Conservation (phyloP, 1,140 invertebrate genomes). For the Eulimnadia texana region DNA sequence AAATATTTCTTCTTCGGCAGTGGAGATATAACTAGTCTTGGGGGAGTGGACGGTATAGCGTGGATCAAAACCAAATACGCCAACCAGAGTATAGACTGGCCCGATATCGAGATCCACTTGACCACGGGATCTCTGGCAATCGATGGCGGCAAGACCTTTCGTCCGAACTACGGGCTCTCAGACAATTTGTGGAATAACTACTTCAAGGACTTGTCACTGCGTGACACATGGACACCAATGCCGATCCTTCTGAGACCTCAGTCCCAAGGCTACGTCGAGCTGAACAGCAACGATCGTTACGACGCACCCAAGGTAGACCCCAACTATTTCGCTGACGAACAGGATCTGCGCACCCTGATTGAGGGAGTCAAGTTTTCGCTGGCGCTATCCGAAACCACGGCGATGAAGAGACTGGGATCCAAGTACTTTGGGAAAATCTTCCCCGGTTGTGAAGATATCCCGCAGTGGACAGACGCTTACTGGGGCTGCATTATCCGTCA, state of each 20-base stretch:
- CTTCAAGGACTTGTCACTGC: constrained; percentile 19
- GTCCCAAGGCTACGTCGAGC: constrained; percentile 48
- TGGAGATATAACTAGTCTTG: background rate
- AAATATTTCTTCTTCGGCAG: background rate
- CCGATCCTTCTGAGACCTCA: constrained; percentile 52
- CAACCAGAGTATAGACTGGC: constrained; percentile 68
- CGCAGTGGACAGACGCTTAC: constrained; percentile 61
- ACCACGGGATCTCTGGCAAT: constrained; percentile 61
- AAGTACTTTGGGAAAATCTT: constrained; percentile 50
- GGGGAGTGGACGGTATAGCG: constrained; percentile 57
- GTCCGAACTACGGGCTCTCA: constrained; percentile 57
- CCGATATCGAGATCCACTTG: constrained; percentile 79
- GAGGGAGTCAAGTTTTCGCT: constrained; percentile 38
- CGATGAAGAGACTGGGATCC: constrained; percentile 42
- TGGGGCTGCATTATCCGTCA: constrained; percentile 58
- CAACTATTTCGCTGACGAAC: constrained; percentile 54
- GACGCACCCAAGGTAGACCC: constrained; percentile 62
- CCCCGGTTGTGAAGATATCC: constrained; percentile 63
- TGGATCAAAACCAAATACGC: constrained; percentile 77
- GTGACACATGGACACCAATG: constrained; percentile 47
- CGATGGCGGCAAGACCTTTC: constrained; percentile 58
- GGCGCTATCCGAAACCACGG: constrained; percentile 16
- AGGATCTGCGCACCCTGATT: constrained; percentile 51
- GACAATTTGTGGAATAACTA: constrained; percentile 28
- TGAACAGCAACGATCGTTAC: constrained; percentile 46